phyloP scores from a whole-genome alignment of 2,888 invertebrate species.

The Boloria euphrosyne region DNA sequence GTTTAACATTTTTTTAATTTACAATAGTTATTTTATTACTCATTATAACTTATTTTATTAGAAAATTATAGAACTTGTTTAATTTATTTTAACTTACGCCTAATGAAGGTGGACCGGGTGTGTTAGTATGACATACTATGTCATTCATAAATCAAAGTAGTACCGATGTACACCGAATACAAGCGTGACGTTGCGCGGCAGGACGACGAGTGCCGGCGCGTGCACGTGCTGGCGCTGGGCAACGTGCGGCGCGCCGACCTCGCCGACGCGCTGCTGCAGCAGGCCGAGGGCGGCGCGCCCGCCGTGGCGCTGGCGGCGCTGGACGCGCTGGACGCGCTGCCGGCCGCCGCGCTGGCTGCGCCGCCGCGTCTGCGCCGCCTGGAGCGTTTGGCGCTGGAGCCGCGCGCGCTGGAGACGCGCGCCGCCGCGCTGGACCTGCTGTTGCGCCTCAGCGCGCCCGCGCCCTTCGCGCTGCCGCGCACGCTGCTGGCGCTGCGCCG shows the following conservation, averaged over 20 bases:
- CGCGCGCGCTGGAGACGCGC: slow-evolving; percentile 48
- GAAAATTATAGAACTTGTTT: too few relatives aligned
- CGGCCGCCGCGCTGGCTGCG: slow-evolving; percentile 36
- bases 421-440: slow-evolving; percentile 58
- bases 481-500: slow-evolving; percentile 32
- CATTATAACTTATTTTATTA: too few relatives aligned
- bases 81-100: too few relatives aligned
- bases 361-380: slow-evolving; percentile 33
- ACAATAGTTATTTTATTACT: too few relatives aligned
- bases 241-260: slow-evolving; percentile 56
- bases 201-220: slow-evolving; percentile 50
- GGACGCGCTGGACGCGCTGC: slow-evolving; percentile 35
- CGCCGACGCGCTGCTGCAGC: slow-evolving; percentile 50
- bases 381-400: slow-evolving; percentile 28
- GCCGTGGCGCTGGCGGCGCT: slow-evolving; percentile 52
- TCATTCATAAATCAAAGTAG: too few relatives aligned
- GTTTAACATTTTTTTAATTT: too few relatives aligned
- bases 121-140: too few relatives aligned
- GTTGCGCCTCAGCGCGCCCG: slow-evolving; percentile 42
- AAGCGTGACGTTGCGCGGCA: slow-evolving; percentile 8
- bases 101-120: too few relatives aligned
- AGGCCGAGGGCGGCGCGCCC: slow-evolving; percentile 45
- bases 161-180: too few relatives aligned
- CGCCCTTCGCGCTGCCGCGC: slow-evolving; percentile 44
- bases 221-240: slow-evolving; percentile 55